These are phyloP conservation scores for Eurytoma californica DNA, from an alignment of 2,888 invertebrate species.

Conservation along the genomic window DNA sequence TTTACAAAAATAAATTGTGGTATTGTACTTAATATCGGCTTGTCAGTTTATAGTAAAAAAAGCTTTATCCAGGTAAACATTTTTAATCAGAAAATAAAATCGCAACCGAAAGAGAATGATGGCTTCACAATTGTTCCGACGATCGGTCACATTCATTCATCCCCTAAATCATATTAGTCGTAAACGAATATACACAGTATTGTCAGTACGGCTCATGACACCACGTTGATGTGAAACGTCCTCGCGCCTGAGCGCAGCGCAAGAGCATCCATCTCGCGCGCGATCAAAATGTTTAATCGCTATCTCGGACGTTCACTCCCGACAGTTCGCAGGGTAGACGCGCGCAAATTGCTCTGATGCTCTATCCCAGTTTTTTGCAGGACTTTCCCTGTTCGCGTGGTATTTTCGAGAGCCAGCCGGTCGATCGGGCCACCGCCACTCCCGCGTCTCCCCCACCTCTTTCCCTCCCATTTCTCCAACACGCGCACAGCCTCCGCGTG, in stretches of 20 bases:
- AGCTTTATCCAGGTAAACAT: too few relatives aligned
- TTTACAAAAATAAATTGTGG: too few relatives aligned
- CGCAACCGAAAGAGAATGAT: too few relatives aligned
- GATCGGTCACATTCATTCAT: background rate
- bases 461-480: constrained; percentile 47
- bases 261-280: background rate
- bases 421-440: constrained; percentile 48
- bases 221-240: background rate
- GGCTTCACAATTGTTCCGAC: background rate
- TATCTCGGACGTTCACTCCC: constrained; percentile 9
- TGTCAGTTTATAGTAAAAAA: too few relatives aligned
- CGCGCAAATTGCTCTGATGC: background rate
- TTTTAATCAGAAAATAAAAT: too few relatives aligned
- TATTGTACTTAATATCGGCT: too few relatives aligned
- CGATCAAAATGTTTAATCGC: constrained; percentile 25
- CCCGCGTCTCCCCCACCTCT: constrained; percentile 32
- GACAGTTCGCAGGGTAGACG: background rate
- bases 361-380: constrained; percentile 34
- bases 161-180: constrained; percentile 5
- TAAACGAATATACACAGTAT: constrained; percentile 15
- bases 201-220: background rate
- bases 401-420: constrained; percentile 12
- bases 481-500: constrained; percentile 61
- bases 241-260: background rate
- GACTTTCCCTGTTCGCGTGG: constrained; percentile 59